These are phyloP conservation scores for Clarias fuscus DNA, from an alignment of 2,797 vertebrate species.

Conservation along the genomic window DNA sequence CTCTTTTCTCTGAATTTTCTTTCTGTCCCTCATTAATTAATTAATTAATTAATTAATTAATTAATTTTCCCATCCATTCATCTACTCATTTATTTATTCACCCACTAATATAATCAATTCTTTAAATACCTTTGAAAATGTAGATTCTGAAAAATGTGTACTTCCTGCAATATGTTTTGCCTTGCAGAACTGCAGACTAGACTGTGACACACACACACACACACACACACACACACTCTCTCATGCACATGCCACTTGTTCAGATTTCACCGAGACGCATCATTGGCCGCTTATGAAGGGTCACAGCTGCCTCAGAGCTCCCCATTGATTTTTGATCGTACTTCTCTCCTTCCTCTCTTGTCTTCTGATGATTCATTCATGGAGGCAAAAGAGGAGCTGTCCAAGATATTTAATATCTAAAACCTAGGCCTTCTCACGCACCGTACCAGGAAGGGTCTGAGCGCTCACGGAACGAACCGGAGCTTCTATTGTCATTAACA, in stretches of 20 bases:
- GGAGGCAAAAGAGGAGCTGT: conserved; percentile 72
- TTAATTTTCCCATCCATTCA: not conserved
- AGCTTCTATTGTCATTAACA: conserved; percentile 27
- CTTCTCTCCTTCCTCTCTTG: conserved; percentile 61
- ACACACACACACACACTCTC: not conserved
- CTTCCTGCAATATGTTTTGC: not conserved
- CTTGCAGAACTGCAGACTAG: not conserved
- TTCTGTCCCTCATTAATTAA: not conserved
- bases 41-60: not conserved
- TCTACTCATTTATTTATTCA: not conserved
- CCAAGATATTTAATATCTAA: conserved; percentile 65
- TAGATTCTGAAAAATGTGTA: too few relatives aligned
- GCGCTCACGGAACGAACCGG: not conserved
- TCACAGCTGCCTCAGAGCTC: conserved; percentile 59
- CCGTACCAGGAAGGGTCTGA: conserved; percentile 6
- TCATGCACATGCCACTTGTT: not conserved
- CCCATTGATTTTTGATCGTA: conserved; percentile 69
- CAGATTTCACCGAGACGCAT: conserved; percentile 9
- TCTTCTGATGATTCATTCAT: conserved; percentile 77
- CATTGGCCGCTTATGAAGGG: conserved; percentile 54
- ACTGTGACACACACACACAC: conserved; percentile 7
- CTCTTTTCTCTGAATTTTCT: not conserved
- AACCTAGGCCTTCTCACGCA: conserved; percentile 58
- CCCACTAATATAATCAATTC: not conserved
- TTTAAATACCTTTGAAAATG: not conserved